Percentiles rank a stretch among this genome's conserved stretches.
These are phyloP conservation scores for Semnornis frantzii DNA, from an alignment of 2,113 vertebrate genomes.

Conservation along the genomic window DNA sequence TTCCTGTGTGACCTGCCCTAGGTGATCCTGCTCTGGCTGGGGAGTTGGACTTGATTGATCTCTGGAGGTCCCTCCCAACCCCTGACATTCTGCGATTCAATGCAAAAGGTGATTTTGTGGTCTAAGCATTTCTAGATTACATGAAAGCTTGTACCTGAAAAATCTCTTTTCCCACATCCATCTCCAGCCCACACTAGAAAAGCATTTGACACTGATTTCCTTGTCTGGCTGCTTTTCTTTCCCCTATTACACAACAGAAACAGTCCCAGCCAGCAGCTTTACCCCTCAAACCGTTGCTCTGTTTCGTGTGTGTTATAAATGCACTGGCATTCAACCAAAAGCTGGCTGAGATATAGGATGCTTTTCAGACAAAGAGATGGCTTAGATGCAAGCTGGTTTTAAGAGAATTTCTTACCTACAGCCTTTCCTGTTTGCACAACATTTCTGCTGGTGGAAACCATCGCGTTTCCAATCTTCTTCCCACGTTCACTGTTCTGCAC, in stretches of 20 bases:
- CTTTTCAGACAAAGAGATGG: fast-evolving
- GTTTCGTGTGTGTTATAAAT: background rate
- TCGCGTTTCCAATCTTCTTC: constrained; percentile 93
- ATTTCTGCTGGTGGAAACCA: constrained; percentile 93
- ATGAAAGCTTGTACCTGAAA: background rate
- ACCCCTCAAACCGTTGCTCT: background rate
- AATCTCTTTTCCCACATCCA: background rate
- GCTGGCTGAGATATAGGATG: background rate
- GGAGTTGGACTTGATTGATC: no score
- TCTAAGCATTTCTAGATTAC: background rate
- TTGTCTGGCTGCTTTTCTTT: background rate
- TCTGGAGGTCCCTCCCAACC: no score
- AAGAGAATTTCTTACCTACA: constrained; percentile 83
- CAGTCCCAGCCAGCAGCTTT: background rate
- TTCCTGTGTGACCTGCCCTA: no score
- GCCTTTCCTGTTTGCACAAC: constrained; percentile 95
- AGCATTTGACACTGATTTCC: background rate
- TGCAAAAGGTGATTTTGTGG: background rate
- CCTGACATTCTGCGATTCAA: background rate
- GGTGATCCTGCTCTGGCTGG: no score
- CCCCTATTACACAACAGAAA: background rate
- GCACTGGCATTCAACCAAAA: background rate
- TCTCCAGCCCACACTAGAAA: background rate
- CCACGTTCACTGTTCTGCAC: constrained; percentile 97
- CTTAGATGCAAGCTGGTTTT: background rate